phyloP scores from a whole-genome alignment of 1,140 invertebrate species.

The Antheraea mylitta region DNA sequence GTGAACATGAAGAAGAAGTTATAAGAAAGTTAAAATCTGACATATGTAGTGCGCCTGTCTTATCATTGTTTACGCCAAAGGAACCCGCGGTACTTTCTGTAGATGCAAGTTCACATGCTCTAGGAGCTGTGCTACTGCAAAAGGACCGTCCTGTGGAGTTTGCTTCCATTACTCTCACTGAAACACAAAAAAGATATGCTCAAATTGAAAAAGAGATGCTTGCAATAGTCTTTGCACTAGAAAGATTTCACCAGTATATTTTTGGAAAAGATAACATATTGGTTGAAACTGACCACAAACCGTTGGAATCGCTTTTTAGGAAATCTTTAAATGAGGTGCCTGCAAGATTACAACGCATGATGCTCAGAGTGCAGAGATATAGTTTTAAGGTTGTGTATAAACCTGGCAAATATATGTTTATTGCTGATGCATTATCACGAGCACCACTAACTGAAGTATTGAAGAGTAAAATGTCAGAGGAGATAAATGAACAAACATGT shows the following conservation, averaged over 20 bases:
- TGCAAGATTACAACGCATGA: slow-evolving; percentile 11
- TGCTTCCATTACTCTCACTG: too few species aligned
- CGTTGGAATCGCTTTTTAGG: slow-evolving; percentile 9
- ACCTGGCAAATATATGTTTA: too few species aligned
- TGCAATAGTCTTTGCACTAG: slow-evolving; percentile 9
- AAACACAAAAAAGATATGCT: slow-evolving; percentile 10
- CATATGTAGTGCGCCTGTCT: slow-evolving; percentile 5
- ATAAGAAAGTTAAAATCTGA: background rate
- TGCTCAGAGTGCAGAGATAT: too few species aligned
- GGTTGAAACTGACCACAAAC: slow-evolving; percentile 11
- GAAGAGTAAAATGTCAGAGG: background rate
- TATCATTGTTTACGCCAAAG: slow-evolving; percentile 7
- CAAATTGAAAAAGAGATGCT: slow-evolving; percentile 12
- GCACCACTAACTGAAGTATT: background rate
- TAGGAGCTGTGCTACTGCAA: too few species aligned
- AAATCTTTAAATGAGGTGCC: slow-evolving; percentile 3
- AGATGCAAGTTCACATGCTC: too few species aligned
- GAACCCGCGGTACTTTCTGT: slow-evolving; percentile 1
- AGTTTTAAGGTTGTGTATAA: too few species aligned
- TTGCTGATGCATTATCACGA: background rate
- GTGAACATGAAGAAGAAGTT: too few species aligned
- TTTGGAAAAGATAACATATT: slow-evolving; percentile 2
- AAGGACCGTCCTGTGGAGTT: too few species aligned
- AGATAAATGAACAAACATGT: too few species aligned
- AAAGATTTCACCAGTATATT: too few species aligned